These are phyloP conservation scores for Limnothrissa miodon DNA, from an alignment of 2,113 vertebrate genomes.

Conservation along the genomic window DNA sequence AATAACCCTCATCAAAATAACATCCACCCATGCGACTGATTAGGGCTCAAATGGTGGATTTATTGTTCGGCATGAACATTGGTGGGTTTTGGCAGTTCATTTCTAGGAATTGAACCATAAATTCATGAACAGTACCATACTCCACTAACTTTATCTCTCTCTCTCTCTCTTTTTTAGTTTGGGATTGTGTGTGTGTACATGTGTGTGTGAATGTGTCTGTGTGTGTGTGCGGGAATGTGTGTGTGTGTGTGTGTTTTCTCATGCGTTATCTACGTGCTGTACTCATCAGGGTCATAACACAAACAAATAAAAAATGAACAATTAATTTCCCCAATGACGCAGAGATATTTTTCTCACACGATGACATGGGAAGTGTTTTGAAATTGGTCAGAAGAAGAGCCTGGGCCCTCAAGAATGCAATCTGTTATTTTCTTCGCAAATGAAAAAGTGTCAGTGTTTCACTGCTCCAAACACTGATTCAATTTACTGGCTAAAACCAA, in stretches of 20 bases:
- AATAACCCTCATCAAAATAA: not conserved
- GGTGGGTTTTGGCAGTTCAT: not conserved
- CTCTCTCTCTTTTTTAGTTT: not conserved
- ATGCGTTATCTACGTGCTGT: not conserved
- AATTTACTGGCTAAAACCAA: not conserved
- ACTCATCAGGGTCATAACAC: not conserved
- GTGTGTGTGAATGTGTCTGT: not conserved
- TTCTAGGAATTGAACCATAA: not conserved
- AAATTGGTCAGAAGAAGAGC: not conserved
- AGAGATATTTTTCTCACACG: not conserved
- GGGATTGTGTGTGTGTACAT: not conserved
- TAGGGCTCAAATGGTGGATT: not conserved
- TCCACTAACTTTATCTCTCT: not conserved
- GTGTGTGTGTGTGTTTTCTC: slow-evolving; percentile 3
- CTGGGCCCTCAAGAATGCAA: not conserved
- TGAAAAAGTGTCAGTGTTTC: not conserved
- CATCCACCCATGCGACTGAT: not conserved
- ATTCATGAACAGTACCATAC: not conserved
- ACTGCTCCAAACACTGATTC: not conserved
- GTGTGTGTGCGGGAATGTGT: not conserved
- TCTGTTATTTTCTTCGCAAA: not conserved
- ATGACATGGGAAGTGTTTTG: not conserved
- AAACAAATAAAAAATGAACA: not conserved
- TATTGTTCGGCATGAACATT: not conserved
- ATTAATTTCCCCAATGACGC: not conserved